Evolutionary conservation across 2,797 vertebrate species (phyloP).

Genomic region (Macrochelys suwanniensis): DNA sequence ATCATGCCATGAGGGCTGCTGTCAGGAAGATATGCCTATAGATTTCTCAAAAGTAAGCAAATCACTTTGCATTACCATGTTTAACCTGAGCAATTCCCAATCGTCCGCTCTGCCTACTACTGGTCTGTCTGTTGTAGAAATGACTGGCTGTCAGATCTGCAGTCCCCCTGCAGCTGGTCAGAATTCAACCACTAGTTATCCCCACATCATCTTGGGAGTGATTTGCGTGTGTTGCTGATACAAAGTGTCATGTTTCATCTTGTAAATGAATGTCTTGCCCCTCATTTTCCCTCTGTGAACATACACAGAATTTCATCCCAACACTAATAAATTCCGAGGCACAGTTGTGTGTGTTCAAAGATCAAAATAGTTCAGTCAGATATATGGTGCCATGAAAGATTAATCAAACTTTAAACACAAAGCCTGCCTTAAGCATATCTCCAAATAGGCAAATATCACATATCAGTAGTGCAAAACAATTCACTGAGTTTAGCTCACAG

Average conservation of each 20-base stretch:
- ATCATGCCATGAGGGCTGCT: neutral
- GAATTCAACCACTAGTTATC: neutral
- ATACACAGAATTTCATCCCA: neutral
- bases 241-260: neutral
- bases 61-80: neutral
- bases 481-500: neutral
- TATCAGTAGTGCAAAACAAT: neutral
- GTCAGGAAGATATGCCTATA: neutral
- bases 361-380: neutral
- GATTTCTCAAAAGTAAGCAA: neutral
- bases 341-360: neutral
- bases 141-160: neutral
- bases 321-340: neutral
- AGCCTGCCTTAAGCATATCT: neutral
- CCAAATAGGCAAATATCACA: neutral
- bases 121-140: neutral
- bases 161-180: neutral
- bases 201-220: too few relatives aligned
- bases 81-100: too few relatives aligned
- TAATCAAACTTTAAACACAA: neutral
- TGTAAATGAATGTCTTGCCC: neutral
- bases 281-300: neutral
- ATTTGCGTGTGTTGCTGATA: neutral
- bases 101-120: neutral
- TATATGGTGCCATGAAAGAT: neutral